Evolutionary conservation across 2,888 invertebrate genomes (phyloP), one percentile per base, ranked within the genome.

Genomic region (Bursaphelenchus okinawaensis): DNA sequence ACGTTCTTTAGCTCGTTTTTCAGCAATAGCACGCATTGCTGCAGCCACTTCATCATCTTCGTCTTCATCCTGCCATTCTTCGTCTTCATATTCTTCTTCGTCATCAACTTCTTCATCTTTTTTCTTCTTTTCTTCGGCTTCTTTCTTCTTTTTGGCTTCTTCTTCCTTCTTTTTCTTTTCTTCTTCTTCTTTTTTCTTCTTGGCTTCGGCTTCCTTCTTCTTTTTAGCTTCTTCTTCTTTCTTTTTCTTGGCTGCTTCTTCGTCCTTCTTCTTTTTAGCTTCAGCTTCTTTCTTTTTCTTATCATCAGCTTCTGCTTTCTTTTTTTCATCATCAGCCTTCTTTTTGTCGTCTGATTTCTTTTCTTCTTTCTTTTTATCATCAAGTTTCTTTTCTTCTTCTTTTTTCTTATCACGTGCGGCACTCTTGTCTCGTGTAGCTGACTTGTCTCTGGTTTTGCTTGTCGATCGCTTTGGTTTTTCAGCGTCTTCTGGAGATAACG

Each of bases 121-220:
- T 62, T 54, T 54, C 19, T 54, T 52, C 22, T 20, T 23, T 7
- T 7, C 54, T 27, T 59, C 54, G 12, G 29, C 60, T 3, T 50
- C 60, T 20, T 50, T 23, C 31, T 69, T 66, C 7, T 68, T 69
- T 28, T 69, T 27, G 16, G 61, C 68, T 24, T 40, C 66, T 6
- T 70, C 71, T 0, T 62, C 69, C 27, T 66, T 67, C 23, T 66
- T 69, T 50, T 66, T 66, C 7, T 29, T 69, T 20, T 23, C 69
- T 22, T 57, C 67, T 9, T 57, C 67, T 29, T 66, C 59, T 24
- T 68, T 69, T 22, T 70, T 69, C n/a, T 62, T 24, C 4, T 62
- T 29, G 20, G 22, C 61, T 4, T 19, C 22, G 9, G n/a, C 26
- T 52, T 26, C 56, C 26, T 56, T 24, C 29, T 56, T 56, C 26